phyloP scores from a whole-genome alignment of 1,140 invertebrate genomes.

The Arctopsyche grandis region DNA sequence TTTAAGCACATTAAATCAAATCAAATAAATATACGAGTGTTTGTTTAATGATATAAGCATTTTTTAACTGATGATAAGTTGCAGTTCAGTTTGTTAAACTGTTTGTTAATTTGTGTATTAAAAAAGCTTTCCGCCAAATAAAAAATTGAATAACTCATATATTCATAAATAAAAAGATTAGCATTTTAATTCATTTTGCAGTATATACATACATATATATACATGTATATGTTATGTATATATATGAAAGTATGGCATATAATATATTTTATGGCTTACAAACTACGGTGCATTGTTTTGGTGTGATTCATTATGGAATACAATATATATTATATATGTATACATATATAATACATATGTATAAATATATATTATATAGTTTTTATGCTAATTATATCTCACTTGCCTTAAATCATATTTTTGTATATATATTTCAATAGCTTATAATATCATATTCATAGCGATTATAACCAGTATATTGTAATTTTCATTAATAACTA shows the following conservation, averaged over 20 bases:
- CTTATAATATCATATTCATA: slow-evolving; percentile 36
- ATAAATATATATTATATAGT: slow-evolving; percentile 25
- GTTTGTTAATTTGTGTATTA: too few species aligned
- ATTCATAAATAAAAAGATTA: slow-evolving; percentile 9
- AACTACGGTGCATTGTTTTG: slow-evolving; percentile 31
- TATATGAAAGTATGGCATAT: slow-evolving; percentile 19
- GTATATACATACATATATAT: slow-evolving; percentile 18
- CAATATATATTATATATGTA: slow-evolving; percentile 23
- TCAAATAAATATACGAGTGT: too few species aligned
- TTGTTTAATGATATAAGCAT: too few species aligned
- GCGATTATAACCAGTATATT: slow-evolving; percentile 42
- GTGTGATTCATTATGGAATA: slow-evolving; percentile 21
- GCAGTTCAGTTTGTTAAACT: too few species aligned
- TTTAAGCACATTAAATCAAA: too few species aligned
- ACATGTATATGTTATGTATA: not conserved
- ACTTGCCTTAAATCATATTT: slow-evolving; percentile 32
- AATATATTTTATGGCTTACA: slow-evolving; percentile 25
- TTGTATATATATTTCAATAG: slow-evolving; percentile 36
- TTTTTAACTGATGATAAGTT: too few species aligned
- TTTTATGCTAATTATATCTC: slow-evolving; percentile 38
- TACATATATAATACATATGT: slow-evolving; percentile 26
- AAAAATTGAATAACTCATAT: not conserved
- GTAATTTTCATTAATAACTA: slow-evolving; percentile 37
- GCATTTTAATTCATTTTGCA: slow-evolving; percentile 2
- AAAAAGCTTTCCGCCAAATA: too few species aligned